Evolutionary conservation across 1,140 invertebrate genomes (phyloP).

Genomic region (Solenopsis fugax): DNA sequence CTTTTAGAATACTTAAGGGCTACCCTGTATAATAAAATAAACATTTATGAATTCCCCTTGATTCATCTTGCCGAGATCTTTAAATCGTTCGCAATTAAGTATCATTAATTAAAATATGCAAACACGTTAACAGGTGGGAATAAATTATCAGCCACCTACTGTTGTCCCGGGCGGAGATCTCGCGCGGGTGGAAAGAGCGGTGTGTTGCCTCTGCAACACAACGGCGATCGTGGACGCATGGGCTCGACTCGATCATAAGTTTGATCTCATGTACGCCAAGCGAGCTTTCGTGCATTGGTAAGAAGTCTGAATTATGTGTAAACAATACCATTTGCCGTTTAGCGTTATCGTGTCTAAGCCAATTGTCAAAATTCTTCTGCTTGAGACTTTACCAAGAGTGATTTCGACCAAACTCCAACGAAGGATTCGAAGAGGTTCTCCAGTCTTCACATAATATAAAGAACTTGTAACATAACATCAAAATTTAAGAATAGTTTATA

Average conservation of each 20-base stretch:
- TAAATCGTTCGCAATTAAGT: not conserved
- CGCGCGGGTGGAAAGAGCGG: slow-evolving; percentile 88
- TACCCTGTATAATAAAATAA: not conserved
- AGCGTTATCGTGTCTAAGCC: not conserved
- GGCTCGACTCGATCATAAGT: slow-evolving; percentile 91
- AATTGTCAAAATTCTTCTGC: not conserved
- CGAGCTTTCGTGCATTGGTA: slow-evolving; percentile 93
- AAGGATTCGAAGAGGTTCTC: not conserved
- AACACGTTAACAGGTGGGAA: slow-evolving; percentile 85
- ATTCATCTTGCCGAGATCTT: not conserved
- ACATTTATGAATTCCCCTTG: not conserved
- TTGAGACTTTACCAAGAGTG: not conserved
- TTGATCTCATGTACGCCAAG: slow-evolving; percentile 92
- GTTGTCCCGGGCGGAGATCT: slow-evolving; percentile 92
- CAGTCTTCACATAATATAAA: no score
- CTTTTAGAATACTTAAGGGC: no score
- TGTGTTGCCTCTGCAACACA: slow-evolving; percentile 92
- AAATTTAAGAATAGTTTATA: no score
- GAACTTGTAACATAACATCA: no score
- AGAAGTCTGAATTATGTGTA: not conserved
- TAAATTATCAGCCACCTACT: slow-evolving; percentile 92
- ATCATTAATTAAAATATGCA: not conserved
- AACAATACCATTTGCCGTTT: not conserved
- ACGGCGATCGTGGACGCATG: slow-evolving; percentile 93
- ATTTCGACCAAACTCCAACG: not conserved